Base-by-base conservation (phyloP, 2,113 vertebrate genomes). In the Pygoscelis antarcticus region DNA sequence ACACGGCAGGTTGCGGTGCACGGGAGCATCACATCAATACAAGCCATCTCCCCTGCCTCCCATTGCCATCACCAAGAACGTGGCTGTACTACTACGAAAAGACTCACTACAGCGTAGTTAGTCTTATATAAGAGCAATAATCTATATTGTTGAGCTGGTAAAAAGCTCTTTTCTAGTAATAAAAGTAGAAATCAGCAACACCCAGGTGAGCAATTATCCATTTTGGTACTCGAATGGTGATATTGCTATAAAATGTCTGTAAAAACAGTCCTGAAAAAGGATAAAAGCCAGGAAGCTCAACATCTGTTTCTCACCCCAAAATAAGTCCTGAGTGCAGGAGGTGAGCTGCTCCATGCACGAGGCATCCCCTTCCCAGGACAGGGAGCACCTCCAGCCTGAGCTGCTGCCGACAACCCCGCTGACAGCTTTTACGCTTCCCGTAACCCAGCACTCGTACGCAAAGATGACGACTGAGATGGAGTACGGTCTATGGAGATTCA, bases 21-120 rank as follows among this genome's bases (percentile, higher is more conserved):
- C 0, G 0, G 61, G 36, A 38, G 29, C 0, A 20, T 51, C 3
- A 1, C 18, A 12, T 47, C 65, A 26, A 22, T 17, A 16, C 25
- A n/a, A 54, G 25, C 20, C n/a, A 30, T 23, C 29, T 54, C 52
- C 66, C 58, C 17, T 9, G 19, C 47, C 23, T 58, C 55, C 27
- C 42, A 6, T 20, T 18, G 23, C 46, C 76, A 42, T 30, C 57
- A 38, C 22, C 2, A 0, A 40, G 26, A 70, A 72, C 2, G 0
- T 2, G 1, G 32, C 40, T 32, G 10, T 15, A 20, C 38, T 44
- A 2, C 16, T 42, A 3, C 8, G 20, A 29, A 51, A 36, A 62
- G 60, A 25, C 62, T 47, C 38, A 16, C 32, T 8, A 10, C 6
- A 25, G 38, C 3, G 0, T 9, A 13, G 13, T 27, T 47, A 40